Conservation (phyloP, 2,888 invertebrate genomes). For the Hirudinaria manillensis region DNA sequence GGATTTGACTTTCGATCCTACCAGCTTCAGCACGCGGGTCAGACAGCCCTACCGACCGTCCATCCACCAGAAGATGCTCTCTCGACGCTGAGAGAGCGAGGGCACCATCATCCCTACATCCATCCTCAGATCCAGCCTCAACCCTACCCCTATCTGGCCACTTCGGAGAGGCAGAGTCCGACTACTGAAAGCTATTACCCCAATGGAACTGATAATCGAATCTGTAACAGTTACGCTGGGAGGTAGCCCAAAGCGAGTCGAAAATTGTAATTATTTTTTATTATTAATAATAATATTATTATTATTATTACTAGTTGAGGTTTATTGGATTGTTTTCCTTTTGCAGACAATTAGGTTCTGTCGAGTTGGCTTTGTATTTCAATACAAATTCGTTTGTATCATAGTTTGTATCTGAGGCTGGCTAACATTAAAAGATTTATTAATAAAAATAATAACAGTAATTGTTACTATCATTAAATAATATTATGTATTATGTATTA, state of each 20-base stretch:
- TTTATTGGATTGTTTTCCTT: too few species aligned
- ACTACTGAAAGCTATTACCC: background rate
- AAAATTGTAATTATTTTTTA: too few species aligned
- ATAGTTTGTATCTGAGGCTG: too few species aligned
- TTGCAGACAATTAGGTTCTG: too few species aligned
- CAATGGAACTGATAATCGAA: background rate
- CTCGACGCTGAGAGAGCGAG: background rate
- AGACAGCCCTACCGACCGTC: background rate
- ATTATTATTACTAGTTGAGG: too few species aligned
- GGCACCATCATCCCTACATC: background rate
- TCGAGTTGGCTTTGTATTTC: too few species aligned
- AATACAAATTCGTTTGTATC: too few species aligned
- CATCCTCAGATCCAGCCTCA: background rate
- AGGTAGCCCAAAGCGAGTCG: background rate
- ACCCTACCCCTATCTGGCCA: slow-evolving; percentile 2
- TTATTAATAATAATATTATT: too few species aligned
- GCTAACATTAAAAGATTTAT: too few species aligned
- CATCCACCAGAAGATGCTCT: background rate
- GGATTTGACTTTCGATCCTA: background rate
- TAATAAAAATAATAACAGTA: too few species aligned
- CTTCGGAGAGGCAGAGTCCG: background rate
- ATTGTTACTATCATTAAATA: too few species aligned
- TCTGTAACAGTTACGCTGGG: background rate
- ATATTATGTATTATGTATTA: too few species aligned
- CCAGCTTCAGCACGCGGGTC: slow-evolving; percentile 18